These are phyloP conservation scores for Mesocentrotus franciscanus DNA, from an alignment of 53 echinoderm and acorn worm genomes.

Conservation along the genomic window DNA sequence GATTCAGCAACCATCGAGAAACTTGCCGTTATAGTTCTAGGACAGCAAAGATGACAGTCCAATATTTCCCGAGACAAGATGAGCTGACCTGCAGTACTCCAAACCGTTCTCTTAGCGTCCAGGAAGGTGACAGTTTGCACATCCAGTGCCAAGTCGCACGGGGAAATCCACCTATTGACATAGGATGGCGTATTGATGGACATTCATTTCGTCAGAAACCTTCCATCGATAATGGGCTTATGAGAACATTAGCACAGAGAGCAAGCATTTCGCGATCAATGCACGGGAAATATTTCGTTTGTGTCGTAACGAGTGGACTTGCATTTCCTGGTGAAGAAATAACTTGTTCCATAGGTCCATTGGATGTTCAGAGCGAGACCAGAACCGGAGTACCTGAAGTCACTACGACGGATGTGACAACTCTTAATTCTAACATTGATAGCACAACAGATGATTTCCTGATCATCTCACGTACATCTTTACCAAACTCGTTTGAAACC, in stretches of 20 bases:
- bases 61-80: neutral
- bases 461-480: neutral
- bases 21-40: neutral
- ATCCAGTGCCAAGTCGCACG: neutral
- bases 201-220: neutral
- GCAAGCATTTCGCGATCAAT: neutral
- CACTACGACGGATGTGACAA: neutral
- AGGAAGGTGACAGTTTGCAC: neutral
- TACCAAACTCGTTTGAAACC: neutral
- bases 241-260: neutral
- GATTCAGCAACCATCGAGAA: neutral
- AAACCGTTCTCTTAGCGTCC: neutral
- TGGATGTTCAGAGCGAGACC: neutral
- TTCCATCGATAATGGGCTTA: neutral
- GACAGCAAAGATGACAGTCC: neutral
- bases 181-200: neutral
- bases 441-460: neutral
- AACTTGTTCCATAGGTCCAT: neutral
- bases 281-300: neutral
- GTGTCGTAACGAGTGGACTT: neutral
- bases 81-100: neutral
- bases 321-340: neutral
- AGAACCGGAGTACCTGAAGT: neutral
- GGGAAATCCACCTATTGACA: neutral
- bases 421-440: neutral